Base-by-base conservation (phyloP, 1,140 invertebrate genomes). In the Hycleus phaleratus region DNA sequence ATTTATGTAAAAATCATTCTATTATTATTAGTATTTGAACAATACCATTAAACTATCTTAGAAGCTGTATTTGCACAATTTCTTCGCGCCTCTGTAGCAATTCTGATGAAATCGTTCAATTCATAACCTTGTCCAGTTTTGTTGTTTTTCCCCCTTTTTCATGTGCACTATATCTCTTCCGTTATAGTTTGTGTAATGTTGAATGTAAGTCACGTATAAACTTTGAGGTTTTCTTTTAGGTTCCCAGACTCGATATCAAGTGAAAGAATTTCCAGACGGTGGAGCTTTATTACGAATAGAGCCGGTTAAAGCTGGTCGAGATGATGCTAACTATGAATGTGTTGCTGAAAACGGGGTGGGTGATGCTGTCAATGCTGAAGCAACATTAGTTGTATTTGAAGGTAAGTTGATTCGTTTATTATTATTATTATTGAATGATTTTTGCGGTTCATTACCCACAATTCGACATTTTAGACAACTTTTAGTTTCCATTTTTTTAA, bases 301-400 rank as follows among this genome's bases (percentile, higher is more conserved):
- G 69, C 91, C 93, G 0, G 92, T 95, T 8, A 83, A 88, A 58
- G 77, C 83, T 11, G 78, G 77, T 10, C 82, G 92, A 51, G 93
- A 97, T 73, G 91, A 95, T 72, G 87, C 90, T 32, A 85, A 82
- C 1, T 98, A 96, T 77, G 95, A 97, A 73, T 98, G 96, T 74
- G 84, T 96, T 48, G 95, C 95, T 0, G 94, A 97, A 75, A 98
- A 98, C 77, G 91, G 93, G 24, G 91, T 94, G 7, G 95, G 93
- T 2, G 93, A 96, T 76, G 90, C 93, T 9, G 93, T 97, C 54
- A 86, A 83, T 59, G 90, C 93, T 40, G 84, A 89, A 62, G 93
- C 93, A 25, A 86, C 83, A 40, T 82, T 98, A 58, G 85, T 82
- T 49, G 91, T 97, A 56, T 89, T 93, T 77, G 85, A 91, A 82